Evolutionary conservation across 2,797 vertebrate species (phyloP), one percentile per base, ranked within the genome.

Genomic region (Enteromius trimaculatus): DNA sequence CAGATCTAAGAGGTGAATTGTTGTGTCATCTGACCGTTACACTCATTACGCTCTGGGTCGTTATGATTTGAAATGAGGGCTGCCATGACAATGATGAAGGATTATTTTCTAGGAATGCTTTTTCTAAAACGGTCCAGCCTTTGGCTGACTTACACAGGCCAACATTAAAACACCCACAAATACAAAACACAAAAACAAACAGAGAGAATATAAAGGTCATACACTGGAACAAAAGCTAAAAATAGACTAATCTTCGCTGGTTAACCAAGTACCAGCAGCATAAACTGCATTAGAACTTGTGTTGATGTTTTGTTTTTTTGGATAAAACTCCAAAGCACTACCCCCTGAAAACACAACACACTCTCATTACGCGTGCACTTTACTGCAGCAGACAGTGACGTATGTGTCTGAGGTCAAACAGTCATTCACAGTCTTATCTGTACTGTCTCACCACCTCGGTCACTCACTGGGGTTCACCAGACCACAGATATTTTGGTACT

Each of bases 1-100:
- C 72, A 31, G 62, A 77, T 83, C 29, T 83, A 34, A 86, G 71
- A 42, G n/a, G 65, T 80, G 74, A 75, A 90, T 90, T 93, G 91
- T 92, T 90, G 92, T 92, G 21, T 64, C 39, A 13, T 5, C 75
- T 68, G 71, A 31, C 64, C 39, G 44, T 77, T 80, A 55, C 9
- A 26, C 77, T 53, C 66, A 23, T 80, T 76, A 74, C 39, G 70
- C 70, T 79, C 51, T 23, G 76, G 55, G 62, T 79, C 29, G 7
- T 44, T 79, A 77, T 49, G 44, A 71, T 75, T 86, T 81, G 55
- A 82, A 81, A 87, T 77, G 53, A 76, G 66, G 9, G 47, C 76
- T 69, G 83, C 83, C 69, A 66, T 80, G 72, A 29, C 85, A 80
- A 84, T 80, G 78, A 85, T 76, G 65, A 84, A 80, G 58, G 62